Percentiles rank a stretch among this genome's conserved stretches.
Evolutionary conservation across 2,113 vertebrate genomes (phyloP).

Genomic region (Carollia perspicillata): DNA sequence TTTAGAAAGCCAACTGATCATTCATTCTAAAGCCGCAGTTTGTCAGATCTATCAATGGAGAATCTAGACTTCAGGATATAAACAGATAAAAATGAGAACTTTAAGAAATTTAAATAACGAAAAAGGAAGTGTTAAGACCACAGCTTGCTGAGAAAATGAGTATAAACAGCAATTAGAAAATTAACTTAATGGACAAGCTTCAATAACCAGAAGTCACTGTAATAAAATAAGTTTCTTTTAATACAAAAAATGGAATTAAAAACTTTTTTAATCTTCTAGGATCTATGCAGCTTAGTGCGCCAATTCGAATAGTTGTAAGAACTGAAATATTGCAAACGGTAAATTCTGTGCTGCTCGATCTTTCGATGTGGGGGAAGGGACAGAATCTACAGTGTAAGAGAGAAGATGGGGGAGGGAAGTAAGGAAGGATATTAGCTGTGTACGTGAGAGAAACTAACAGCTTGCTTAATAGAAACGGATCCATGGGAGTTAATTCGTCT

Average conservation of each 20-base stretch:
- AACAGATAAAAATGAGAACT: neutral
- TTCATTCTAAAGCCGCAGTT: slow-evolving; percentile 22
- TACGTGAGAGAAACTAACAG: neutral
- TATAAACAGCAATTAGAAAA: slow-evolving; percentile 63
- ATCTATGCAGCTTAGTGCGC: slow-evolving; percentile 52
- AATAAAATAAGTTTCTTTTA: slow-evolving; percentile 59
- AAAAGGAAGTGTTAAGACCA: neutral
- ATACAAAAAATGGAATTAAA: slow-evolving; percentile 42
- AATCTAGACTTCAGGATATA: neutral
- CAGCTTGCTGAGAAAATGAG: slow-evolving; percentile 66
- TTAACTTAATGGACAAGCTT: slow-evolving; percentile 61
- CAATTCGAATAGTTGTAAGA: slow-evolving; percentile 71
- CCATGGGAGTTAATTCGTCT: neutral
- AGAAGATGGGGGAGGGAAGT: neutral
- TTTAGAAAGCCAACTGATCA: slow-evolving; percentile 21
- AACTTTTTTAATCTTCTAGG: slow-evolving; percentile 17
- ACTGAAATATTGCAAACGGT: slow-evolving; percentile 66
- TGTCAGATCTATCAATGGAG: neutral
- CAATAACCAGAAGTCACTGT: slow-evolving; percentile 23
- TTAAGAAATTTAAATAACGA: neutral
- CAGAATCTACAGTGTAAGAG: neutral
- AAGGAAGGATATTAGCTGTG: neutral
- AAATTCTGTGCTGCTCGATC: neutral
- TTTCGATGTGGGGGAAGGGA: neutral
- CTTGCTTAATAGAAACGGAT: neutral